Evolutionary conservation across 2,888 invertebrate genomes (phyloP).

Genomic region (Cactoblastis cactorum): DNA sequence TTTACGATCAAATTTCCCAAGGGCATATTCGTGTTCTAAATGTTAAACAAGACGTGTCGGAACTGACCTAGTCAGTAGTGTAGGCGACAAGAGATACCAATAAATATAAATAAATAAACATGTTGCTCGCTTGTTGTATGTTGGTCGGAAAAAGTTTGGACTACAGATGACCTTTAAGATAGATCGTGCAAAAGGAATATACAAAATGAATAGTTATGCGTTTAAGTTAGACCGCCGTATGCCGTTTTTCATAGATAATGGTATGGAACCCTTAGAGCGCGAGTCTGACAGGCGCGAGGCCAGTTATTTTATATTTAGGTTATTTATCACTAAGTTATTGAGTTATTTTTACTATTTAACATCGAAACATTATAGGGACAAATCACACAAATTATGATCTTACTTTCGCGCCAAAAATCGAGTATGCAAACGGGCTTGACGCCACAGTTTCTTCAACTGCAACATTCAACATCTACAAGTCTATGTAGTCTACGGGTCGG

Average conservation of each 20-base stretch:
- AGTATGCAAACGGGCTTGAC: no score
- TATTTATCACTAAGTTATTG: no score
- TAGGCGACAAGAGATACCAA: slow-evolving; percentile 2
- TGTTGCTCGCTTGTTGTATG: not conserved
- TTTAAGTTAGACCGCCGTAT: not conserved
- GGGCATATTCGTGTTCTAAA: slow-evolving; percentile 31
- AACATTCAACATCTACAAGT: not conserved
- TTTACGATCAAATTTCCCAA: slow-evolving; percentile 45
- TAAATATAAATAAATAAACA: slow-evolving; percentile 8
- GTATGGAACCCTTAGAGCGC: no score
- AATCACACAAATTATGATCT: no score
- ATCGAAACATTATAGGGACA: no score
- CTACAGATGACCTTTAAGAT: not conserved
- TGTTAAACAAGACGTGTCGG: slow-evolving; percentile 12
- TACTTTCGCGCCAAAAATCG: no score
- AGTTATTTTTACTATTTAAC: no score
- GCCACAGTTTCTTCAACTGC: not conserved
- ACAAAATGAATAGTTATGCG: not conserved
- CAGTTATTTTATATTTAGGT: no score
- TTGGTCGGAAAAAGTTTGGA: not conserved
- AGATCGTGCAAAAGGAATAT: not conserved
- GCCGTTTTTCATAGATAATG: no score
- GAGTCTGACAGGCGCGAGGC: no score
- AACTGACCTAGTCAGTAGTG: slow-evolving; percentile 7
- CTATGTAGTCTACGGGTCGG: not conserved